These are phyloP conservation scores for Diphyllodes magnificus DNA, from an alignment of 2,113 vertebrate genomes.

Conservation along the genomic window DNA sequence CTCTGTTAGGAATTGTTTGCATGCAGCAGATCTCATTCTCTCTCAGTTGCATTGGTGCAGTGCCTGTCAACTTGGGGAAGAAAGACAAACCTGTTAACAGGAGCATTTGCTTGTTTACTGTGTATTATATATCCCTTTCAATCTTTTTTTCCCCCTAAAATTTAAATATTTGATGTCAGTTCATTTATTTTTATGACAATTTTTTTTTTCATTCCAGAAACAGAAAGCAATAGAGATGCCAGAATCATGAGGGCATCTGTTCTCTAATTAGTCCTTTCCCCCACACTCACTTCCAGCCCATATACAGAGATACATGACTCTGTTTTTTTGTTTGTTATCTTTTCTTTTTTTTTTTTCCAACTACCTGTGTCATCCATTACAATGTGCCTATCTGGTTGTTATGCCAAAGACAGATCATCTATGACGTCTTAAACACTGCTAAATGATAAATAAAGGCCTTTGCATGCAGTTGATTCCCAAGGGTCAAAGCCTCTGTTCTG, in stretches of 20 bases:
- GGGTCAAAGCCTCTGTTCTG: background rate
- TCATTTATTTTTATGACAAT: slow-evolving; percentile 71
- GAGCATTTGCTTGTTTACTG: slow-evolving; percentile 53
- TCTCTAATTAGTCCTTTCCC: slow-evolving; percentile 52
- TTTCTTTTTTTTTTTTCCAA: background rate
- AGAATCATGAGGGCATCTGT: slow-evolving; percentile 58
- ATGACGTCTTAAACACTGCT: background rate
- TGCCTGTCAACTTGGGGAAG: slow-evolving; percentile 3
- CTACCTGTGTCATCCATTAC: background rate
- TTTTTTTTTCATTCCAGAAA: slow-evolving; percentile 63
- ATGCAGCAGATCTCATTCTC: background rate
- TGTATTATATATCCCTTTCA: slow-evolving; percentile 61
- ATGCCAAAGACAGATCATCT: background rate
- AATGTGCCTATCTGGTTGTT: background rate
- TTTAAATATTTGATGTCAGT: slow-evolving; percentile 70
- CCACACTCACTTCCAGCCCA: background rate
- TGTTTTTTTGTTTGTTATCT: background rate
- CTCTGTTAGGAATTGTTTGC: background rate
- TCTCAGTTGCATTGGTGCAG: slow-evolving; percentile 11
- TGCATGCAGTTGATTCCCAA: background rate
- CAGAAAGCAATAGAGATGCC: slow-evolving; percentile 49
- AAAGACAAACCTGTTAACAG: slow-evolving; percentile 27
- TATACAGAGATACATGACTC: background rate
- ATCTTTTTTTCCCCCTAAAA: background rate
- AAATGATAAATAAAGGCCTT: background rate